A percentile compares a stretch with the other conserved stretches of the same genome.
These are phyloP conservation scores for Seriola aureovittata DNA, from an alignment of 2,113 vertebrate species.

Conservation along the genomic window DNA sequence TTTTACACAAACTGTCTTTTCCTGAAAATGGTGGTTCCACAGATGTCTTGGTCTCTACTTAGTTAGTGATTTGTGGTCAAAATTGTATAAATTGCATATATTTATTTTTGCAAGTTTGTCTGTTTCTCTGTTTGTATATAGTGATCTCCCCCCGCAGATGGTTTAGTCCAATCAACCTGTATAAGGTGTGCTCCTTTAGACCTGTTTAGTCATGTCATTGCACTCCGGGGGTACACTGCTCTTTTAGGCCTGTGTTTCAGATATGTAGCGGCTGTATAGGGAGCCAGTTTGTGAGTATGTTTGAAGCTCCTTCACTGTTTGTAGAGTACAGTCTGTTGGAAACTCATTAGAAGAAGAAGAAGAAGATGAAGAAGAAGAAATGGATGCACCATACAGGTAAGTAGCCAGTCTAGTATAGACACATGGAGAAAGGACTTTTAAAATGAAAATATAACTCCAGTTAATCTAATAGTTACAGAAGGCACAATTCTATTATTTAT, in stretches of 20 bases:
- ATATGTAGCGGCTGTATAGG: no score
- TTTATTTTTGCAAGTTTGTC: neutral
- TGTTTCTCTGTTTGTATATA: neutral
- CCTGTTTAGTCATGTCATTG: neutral
- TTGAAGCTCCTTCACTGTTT: neutral
- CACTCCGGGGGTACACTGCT: neutral
- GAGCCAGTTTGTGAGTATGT: neutral
- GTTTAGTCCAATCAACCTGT: conserved; percentile 12
- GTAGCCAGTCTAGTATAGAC: no score
- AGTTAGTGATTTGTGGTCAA: neutral
- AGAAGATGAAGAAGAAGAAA: neutral
- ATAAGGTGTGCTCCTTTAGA: neutral
- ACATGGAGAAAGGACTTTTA: neutral
- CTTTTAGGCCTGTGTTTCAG: no score
- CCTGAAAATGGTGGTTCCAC: neutral
- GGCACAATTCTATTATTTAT: no score
- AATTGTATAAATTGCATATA: neutral
- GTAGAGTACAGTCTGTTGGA: no score
- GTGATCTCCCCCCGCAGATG: conserved; percentile 7
- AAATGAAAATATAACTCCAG: no score
- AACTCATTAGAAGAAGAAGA: neutral
- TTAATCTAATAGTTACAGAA: no score
- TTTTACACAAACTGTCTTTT: neutral
- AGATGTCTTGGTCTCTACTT: rapidly evolving
- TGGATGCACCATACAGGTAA: no score